Percentiles rank a stretch among this genome's conserved stretches.
Evolutionary conservation across 2,888 invertebrate species (phyloP).

Genomic region (Yponomeuta malinellus): DNA sequence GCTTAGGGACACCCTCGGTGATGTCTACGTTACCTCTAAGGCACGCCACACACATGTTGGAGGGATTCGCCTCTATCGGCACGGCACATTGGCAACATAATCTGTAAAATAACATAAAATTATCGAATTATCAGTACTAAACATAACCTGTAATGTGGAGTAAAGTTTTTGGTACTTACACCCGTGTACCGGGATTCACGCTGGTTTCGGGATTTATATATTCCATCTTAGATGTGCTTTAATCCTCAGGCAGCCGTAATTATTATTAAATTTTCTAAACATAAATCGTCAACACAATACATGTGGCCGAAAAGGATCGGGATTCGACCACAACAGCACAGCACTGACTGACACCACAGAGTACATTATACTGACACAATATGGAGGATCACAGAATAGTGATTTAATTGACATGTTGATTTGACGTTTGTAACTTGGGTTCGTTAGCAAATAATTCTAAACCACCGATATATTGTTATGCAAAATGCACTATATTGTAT

Average conservation of each 20-base stretch:
- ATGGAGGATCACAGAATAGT: not conserved
- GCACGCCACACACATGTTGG: slow-evolving; percentile 98
- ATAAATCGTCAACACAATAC: not conserved
- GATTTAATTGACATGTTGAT: not conserved
- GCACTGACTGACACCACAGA: no score
- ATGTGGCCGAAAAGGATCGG: not conserved
- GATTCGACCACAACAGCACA: no score
- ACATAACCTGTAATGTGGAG: slow-evolving; percentile 15
- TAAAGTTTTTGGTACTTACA: slow-evolving; percentile 45
- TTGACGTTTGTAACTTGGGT: not conserved
- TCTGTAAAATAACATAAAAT: slow-evolving; percentile 51
- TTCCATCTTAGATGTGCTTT: slow-evolving; percentile 43
- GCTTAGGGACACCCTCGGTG: slow-evolving; percentile 96
- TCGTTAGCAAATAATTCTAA: slow-evolving; percentile 17
- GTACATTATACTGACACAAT: no score
- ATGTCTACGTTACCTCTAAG: slow-evolving; percentile 94
- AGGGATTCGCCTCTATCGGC: slow-evolving; percentile 94
- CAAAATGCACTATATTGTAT: no score
- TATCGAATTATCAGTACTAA: not conserved
- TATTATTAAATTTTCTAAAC: slow-evolving; percentile 1
- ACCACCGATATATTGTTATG: not conserved
- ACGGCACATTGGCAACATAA: slow-evolving; percentile 97
- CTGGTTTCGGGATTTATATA: slow-evolving; percentile 53
- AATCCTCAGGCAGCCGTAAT: not conserved
- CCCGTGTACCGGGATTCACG: slow-evolving; percentile 41